Percentiles rank a stretch among this genome's conserved stretches.
Evolutionary conservation across 1,140 invertebrate species (phyloP).

Genomic region (Dendroctonus ponderosae): DNA sequence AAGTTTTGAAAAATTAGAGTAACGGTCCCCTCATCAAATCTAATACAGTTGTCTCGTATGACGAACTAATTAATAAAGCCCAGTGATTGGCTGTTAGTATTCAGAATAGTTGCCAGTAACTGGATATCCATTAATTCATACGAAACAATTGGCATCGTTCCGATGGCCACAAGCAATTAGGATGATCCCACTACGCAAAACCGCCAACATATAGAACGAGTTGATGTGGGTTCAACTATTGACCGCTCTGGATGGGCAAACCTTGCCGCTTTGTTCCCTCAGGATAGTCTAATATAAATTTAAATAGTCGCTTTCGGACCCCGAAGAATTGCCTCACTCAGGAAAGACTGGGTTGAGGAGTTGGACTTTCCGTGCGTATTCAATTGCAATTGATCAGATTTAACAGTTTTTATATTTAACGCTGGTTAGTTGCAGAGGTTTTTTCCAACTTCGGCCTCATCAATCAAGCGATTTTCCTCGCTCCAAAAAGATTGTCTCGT

Average conservation of each 20-base stretch:
- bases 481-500: background rate
- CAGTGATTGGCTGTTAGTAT: slow-evolving; percentile 20
- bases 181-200: slow-evolving; percentile 28
- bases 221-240: slow-evolving; percentile 28
- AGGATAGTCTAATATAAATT: slow-evolving; percentile 16
- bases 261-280: slow-evolving; percentile 4
- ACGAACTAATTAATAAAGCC: slow-evolving; percentile 5
- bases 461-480: background rate
- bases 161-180: slow-evolving; percentile 27
- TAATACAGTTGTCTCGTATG: background rate
- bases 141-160: slow-evolving; percentile 30
- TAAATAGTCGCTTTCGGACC: slow-evolving; percentile 1
- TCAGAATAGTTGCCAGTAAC: slow-evolving; percentile 13
- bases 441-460: background rate
- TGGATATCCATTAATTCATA: slow-evolving; percentile 30
- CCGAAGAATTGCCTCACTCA: too few relatives aligned
- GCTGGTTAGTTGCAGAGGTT: too few relatives aligned
- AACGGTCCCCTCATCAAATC: background rate
- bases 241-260: slow-evolving; percentile 22
- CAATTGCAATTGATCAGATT: too few relatives aligned
- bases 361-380: too few relatives aligned
- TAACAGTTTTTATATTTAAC: too few relatives aligned
- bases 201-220: slow-evolving; percentile 24
- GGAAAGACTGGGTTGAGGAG: too few relatives aligned
- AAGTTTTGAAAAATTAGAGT: too few relatives aligned